Conservation (phyloP, 2,888 invertebrate genomes). For the Eugnorisma glareosa region DNA sequence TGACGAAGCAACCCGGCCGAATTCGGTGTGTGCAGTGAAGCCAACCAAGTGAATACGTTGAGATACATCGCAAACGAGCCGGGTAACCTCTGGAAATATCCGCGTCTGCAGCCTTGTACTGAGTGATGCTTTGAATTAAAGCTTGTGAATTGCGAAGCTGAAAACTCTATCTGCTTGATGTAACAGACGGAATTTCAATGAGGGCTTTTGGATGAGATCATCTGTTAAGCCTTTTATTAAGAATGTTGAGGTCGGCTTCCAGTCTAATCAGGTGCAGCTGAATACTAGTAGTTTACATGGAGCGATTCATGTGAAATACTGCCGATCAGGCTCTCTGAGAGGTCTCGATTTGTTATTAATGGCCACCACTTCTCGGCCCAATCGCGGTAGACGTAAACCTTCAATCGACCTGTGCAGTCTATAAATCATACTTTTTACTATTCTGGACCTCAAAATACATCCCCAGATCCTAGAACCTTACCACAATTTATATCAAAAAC, state of each 20-base stretch:
- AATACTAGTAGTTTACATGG: not conserved
- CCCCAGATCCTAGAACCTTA: not conserved
- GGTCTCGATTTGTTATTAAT: not conserved
- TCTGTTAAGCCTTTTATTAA: not conserved
- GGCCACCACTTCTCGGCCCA: not conserved
- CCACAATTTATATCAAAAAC: not conserved
- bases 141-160: not conserved
- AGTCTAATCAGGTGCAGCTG: not conserved
- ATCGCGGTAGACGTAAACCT: not conserved
- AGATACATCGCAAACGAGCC: conserved; percentile 65
- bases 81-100: conserved; percentile 61
- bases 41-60: conserved; percentile 50
- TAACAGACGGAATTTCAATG: not conserved
- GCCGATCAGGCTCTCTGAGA: not conserved
- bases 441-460: not conserved
- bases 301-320: not conserved
- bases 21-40: conserved; percentile 44
- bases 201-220: not conserved
- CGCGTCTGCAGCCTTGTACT: conserved; percentile 32
- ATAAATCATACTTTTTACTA: not conserved
- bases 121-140: conserved; percentile 24
- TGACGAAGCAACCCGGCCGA: conserved; percentile 42
- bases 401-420: not conserved
- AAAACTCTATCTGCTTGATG: not conserved
- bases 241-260: not conserved